phyloP scores from a whole-genome alignment of 2,797 vertebrate species.

The Tenualosa ilisha region DNA sequence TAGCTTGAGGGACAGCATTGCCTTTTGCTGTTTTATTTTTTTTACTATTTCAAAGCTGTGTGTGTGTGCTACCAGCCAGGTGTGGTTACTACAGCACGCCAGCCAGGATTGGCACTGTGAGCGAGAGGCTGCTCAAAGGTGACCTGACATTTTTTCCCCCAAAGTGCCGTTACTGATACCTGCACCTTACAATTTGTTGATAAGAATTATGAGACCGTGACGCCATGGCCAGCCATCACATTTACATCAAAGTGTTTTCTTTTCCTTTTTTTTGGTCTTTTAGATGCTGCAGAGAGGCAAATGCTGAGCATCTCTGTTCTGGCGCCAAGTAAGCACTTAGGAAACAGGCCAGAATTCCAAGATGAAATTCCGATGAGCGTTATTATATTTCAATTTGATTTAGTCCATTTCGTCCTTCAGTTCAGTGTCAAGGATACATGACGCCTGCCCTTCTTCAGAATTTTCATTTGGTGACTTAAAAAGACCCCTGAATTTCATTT shows the following conservation, averaged over 20 bases:
- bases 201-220: neutral
- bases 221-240: neutral
- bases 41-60: neutral
- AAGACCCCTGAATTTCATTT: neutral
- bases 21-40: conserved; percentile 4
- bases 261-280: neutral
- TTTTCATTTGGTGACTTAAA: neutral
- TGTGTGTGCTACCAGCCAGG: neutral
- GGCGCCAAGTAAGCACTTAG: conserved; percentile 18
- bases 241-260: neutral
- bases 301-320: conserved; percentile 1
- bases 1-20: conserved; percentile 27
- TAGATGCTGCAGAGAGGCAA: neutral
- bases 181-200: conserved; percentile 13
- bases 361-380: neutral
- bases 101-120: neutral
- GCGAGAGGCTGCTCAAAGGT: neutral
- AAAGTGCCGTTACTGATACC: neutral
- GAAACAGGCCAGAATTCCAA: conserved; percentile 9
- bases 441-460: neutral
- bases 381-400: conserved; percentile 25
- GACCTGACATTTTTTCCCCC: neutral
- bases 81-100: neutral
- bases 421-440: conserved; percentile 5
- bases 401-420: conserved; percentile 2